A percentile compares a stretch with the other conserved stretches of the same genome.
Evolutionary conservation across 2,797 vertebrate species (phyloP).

Genomic region (Monodelphis domestica): DNA sequence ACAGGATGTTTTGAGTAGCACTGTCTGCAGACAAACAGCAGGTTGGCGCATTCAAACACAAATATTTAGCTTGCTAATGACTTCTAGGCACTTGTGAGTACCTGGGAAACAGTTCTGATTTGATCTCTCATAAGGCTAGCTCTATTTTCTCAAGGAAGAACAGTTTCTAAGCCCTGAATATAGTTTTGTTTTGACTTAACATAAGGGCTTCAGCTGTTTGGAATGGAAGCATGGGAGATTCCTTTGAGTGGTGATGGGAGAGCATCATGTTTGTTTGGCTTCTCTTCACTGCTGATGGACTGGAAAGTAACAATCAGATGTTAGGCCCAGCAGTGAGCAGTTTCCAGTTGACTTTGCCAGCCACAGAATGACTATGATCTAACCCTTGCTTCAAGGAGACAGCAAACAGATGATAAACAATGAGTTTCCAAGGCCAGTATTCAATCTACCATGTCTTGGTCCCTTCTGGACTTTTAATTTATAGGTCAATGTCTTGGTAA

Average conservation of each 20-base stretch:
- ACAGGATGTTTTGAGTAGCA: slow-evolving; percentile 9
- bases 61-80: slow-evolving; percentile 25
- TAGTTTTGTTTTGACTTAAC: background rate
- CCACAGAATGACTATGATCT: slow-evolving; percentile 71
- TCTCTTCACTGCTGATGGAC: slow-evolving; percentile 20
- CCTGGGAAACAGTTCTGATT: slow-evolving; percentile 44
- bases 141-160: background rate
- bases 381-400: slow-evolving; percentile 72
- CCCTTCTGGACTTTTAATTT: slow-evolving; percentile 61
- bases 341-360: slow-evolving; percentile 70
- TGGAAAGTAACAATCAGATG: slow-evolving; percentile 56
- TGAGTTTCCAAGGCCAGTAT: slow-evolving; percentile 72
- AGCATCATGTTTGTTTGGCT: slow-evolving; percentile 41
- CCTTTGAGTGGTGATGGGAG: slow-evolving; percentile 17
- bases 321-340: slow-evolving; percentile 27
- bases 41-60: slow-evolving; percentile 24
- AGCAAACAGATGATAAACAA: slow-evolving; percentile 75
- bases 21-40: background rate
- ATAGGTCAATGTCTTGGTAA: slow-evolving; percentile 70
- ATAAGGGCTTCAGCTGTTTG: background rate
- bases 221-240: slow-evolving; percentile 25
- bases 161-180: background rate
- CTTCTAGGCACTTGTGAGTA: background rate
- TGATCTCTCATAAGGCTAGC: background rate
- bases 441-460: slow-evolving; percentile 57